phyloP scores from a whole-genome alignment of 2,888 invertebrate species.

The Troglohyphantes excavatus region DNA sequence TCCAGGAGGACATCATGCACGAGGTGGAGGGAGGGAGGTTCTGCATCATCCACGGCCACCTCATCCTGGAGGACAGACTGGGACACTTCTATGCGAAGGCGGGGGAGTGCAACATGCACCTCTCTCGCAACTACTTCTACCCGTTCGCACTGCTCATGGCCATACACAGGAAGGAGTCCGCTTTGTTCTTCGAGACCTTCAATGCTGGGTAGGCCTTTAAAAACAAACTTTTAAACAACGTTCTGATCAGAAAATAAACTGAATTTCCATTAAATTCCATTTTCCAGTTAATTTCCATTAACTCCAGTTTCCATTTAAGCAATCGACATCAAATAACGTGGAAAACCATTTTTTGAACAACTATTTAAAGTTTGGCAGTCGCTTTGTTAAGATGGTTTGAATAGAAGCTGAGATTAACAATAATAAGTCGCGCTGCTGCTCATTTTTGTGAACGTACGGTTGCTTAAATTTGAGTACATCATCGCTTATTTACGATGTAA shows the following conservation, averaged over 20 bases:
- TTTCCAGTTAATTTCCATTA: no score
- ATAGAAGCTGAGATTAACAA: no score
- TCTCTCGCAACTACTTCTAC: constrained; percentile 44
- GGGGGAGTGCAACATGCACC: constrained; percentile 48
- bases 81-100: constrained; percentile 2
- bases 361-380: no score
- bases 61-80: constrained; percentile 32
- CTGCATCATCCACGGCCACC: constrained; percentile 56
- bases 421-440: no score
- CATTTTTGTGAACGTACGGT: no score
- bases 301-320: no score
- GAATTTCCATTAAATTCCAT: no score
- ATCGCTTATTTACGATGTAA: no score
- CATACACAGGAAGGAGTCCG: constrained; percentile 12
- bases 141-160: constrained; percentile 49
- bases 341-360: not conserved
- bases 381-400: no score
- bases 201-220: constrained; percentile 58
- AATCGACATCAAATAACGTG: not conserved
- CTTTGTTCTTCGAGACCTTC: constrained; percentile 18
- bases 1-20: not conserved
- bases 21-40: constrained; percentile 31
- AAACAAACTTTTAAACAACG: no score
- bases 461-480: no score
- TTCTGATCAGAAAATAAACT: no score